A percentile compares a stretch with the other conserved stretches of the same genome.
phyloP scores from a whole-genome alignment of 1,140 invertebrate genomes.

The Drosophila willistoni region DNA sequence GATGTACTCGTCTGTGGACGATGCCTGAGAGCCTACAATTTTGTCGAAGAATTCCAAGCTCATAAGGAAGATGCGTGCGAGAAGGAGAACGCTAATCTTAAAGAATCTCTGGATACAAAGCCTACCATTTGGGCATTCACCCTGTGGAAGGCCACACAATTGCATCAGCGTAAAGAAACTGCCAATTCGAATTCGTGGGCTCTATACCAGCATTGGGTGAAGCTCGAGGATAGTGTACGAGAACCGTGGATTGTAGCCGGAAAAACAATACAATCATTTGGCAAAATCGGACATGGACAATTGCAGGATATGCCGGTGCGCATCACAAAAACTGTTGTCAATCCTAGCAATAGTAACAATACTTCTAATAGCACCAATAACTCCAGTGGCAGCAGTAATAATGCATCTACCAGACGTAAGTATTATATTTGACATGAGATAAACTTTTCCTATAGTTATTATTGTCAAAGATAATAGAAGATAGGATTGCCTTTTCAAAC shows the following conservation, averaged over 20 bases:
- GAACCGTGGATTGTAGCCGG: constrained; percentile 91
- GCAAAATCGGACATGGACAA: constrained; percentile 84
- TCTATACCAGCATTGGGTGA: constrained; percentile 92
- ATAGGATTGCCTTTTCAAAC: too few species aligned
- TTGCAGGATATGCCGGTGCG: constrained; percentile 83
- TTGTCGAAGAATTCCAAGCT: constrained; percentile 89
- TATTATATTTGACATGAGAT: neutral
- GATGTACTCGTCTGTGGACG: constrained; percentile 92
- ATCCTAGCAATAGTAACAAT: constrained; percentile 65
- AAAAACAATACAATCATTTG: constrained; percentile 88
- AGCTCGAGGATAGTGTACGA: constrained; percentile 88
- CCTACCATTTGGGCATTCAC: constrained; percentile 93
- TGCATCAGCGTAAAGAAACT: constrained; percentile 84
- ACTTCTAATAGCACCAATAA: constrained; percentile 57
- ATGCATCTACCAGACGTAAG: constrained; percentile 63
- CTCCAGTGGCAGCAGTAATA: constrained; percentile 50
- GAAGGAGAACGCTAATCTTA: constrained; percentile 84
- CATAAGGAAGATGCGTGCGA: constrained; percentile 88
- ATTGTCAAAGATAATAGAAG: too few species aligned
- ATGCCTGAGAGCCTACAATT: constrained; percentile 91
- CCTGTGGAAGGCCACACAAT: constrained; percentile 89
- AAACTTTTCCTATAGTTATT: too few species aligned
- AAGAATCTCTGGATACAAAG: constrained; percentile 88
- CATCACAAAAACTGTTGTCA: constrained; percentile 82
- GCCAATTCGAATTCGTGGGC: constrained; percentile 87